phyloP scores from a whole-genome alignment of 2,797 vertebrate genomes.

The Chelonia mydas region DNA sequence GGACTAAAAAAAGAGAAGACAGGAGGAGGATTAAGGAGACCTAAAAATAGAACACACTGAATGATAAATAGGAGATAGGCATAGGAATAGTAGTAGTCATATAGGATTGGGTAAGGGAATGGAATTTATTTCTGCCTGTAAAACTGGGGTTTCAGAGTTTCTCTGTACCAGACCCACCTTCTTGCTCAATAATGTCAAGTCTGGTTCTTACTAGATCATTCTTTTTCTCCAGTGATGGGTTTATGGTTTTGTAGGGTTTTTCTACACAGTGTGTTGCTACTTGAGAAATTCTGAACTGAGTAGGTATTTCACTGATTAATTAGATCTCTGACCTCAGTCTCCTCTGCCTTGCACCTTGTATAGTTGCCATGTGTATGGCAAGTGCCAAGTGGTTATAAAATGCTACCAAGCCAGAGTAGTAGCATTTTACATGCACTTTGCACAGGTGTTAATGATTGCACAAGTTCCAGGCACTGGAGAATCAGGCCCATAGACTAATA shows the following conservation, averaged over 20 bases:
- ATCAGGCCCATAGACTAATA: background rate
- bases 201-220: background rate
- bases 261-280: background rate
- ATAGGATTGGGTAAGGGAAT: background rate
- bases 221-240: background rate
- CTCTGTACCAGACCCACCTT: background rate
- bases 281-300: background rate
- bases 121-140: background rate
- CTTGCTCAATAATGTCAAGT: background rate
- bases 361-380: background rate
- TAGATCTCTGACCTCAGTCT: background rate
- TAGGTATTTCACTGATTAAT: background rate
- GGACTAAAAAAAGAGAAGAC: background rate
- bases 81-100: background rate
- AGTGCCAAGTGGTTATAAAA: background rate
- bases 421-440: background rate
- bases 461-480: background rate
- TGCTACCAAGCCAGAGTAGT: background rate
- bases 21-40: background rate
- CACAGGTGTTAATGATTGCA: background rate
- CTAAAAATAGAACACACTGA: constrained; percentile 13
- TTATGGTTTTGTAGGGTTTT: background rate
- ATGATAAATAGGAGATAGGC: background rate
- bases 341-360: background rate
- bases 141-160: background rate